A percentile compares a stretch with the other conserved stretches of the same genome.
Evolutionary conservation across 2,797 vertebrate species (phyloP).

Genomic region (Lycodopsis pacificus): DNA sequence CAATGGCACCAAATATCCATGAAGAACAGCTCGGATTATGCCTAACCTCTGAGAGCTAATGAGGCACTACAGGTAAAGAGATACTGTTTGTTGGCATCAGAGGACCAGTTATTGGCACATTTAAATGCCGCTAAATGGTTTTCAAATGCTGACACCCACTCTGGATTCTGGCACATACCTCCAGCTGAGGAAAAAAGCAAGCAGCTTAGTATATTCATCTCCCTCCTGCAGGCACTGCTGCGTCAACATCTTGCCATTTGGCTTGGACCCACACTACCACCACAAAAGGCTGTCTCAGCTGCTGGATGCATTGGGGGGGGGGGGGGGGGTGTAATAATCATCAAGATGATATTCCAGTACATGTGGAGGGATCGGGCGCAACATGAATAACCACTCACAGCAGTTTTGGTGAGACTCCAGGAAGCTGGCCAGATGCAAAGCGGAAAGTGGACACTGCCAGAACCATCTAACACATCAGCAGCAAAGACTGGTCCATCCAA

Average conservation of each 20-base stretch:
- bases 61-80: slow-evolving; percentile 11
- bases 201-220: slow-evolving; percentile 14
- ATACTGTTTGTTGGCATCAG: slow-evolving; percentile 20
- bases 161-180: slow-evolving; percentile 23
- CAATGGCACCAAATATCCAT: background rate
- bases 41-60: slow-evolving; percentile 4
- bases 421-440: slow-evolving; percentile 5
- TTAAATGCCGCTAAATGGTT: slow-evolving; percentile 24
- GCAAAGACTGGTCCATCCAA: background rate
- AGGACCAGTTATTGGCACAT: slow-evolving; percentile 27
- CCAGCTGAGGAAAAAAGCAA: slow-evolving; percentile 7
- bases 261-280: slow-evolving; percentile 20
- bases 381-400: slow-evolving; percentile 8
- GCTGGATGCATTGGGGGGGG: background rate
- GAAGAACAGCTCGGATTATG: background rate
- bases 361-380: background rate
- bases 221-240: slow-evolving; percentile 20
- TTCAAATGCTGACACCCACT: slow-evolving; percentile 26
- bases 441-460: slow-evolving; percentile 20
- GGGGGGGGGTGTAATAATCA: slow-evolving; percentile 6
- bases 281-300: slow-evolving; percentile 24
- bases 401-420: slow-evolving; percentile 12
- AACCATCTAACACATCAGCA: slow-evolving; percentile 7
- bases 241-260: slow-evolving; percentile 40
- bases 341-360: slow-evolving; percentile 20